Conservation (phyloP, 1,140 invertebrate species). For the Mamestra configurata region DNA sequence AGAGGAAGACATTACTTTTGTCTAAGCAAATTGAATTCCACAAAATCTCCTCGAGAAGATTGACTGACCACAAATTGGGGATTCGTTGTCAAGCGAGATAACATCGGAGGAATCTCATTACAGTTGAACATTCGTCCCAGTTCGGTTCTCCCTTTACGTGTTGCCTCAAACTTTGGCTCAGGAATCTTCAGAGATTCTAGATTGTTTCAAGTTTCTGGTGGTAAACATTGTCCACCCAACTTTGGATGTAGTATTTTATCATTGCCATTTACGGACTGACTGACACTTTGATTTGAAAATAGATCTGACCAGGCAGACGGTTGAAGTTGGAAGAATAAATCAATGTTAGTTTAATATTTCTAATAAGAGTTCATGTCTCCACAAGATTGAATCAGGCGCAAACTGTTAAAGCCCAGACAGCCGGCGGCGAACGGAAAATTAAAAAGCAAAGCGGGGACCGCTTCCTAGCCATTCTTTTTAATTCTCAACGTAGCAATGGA, state of each 20-base stretch:
- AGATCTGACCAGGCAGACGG: background rate
- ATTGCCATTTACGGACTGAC: constrained; percentile 1
- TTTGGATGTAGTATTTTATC: constrained; percentile 17
- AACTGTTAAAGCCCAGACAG: constrained; percentile 61
- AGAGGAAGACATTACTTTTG: constrained; percentile 77
- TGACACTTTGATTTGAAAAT: constrained; percentile 2
- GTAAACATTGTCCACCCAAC: constrained; percentile 36
- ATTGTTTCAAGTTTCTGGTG: constrained; percentile 59
- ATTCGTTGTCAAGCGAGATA: constrained; percentile 83
- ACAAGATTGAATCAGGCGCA: constrained; percentile 64
- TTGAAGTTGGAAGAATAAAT: constrained; percentile 7
- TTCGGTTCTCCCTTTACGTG: constrained; percentile 64
- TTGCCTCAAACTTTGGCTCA: constrained; percentile 64
- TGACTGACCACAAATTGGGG: constrained; percentile 85
- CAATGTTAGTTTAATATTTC: constrained; percentile 46
- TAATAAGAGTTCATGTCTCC: constrained; percentile 44
- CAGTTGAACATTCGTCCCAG: constrained; percentile 71
- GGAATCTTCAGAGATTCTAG: constrained; percentile 64
- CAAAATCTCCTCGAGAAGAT: constrained; percentile 75
- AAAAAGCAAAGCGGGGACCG: constrained; percentile 82
- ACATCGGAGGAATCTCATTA: constrained; percentile 85
- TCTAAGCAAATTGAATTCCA: constrained; percentile 83
- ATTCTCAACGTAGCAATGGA: constrained; percentile 73
- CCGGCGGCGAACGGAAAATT: constrained; percentile 84
- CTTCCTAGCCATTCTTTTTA: constrained; percentile 84